Conservation (phyloP, 2,888 invertebrate species). For the Microctonus aethiopoides region DNA sequence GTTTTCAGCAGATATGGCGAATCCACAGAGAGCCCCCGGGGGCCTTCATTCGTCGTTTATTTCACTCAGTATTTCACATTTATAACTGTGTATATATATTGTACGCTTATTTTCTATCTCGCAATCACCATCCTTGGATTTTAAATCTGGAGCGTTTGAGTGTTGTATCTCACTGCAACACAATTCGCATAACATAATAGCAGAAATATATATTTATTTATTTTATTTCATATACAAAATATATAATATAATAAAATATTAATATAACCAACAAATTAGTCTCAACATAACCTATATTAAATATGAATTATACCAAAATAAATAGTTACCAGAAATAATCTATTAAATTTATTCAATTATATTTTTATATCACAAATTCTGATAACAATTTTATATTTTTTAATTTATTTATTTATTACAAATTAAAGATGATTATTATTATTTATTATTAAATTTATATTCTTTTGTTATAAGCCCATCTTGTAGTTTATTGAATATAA, state of each 20-base stretch:
- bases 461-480: conserved; percentile 20
- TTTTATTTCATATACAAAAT: too few relatives aligned
- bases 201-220: too few relatives aligned
- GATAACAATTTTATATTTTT: background rate
- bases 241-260: too few relatives aligned
- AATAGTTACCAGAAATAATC: too few relatives aligned
- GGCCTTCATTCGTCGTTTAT: conserved; percentile 32
- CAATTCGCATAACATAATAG: background rate
- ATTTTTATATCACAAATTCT: too few relatives aligned
- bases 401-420: background rate
- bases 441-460: background rate
- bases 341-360: too few relatives aligned
- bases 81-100: background rate
- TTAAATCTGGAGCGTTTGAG: conserved; percentile 58
- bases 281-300: too few relatives aligned
- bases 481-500: conserved; percentile 13
- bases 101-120: conserved; percentile 37
- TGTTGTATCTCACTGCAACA: background rate
- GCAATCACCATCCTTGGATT: conserved; percentile 61
- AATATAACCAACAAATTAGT: too few relatives aligned
- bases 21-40: conserved; percentile 55
- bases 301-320: too few relatives aligned
- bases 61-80: conserved; percentile 43
- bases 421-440: background rate
- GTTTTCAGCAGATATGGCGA: conserved; percentile 56